Conservation (phyloP, 1,140 invertebrate genomes). For the Polypedilum pembai region DNA sequence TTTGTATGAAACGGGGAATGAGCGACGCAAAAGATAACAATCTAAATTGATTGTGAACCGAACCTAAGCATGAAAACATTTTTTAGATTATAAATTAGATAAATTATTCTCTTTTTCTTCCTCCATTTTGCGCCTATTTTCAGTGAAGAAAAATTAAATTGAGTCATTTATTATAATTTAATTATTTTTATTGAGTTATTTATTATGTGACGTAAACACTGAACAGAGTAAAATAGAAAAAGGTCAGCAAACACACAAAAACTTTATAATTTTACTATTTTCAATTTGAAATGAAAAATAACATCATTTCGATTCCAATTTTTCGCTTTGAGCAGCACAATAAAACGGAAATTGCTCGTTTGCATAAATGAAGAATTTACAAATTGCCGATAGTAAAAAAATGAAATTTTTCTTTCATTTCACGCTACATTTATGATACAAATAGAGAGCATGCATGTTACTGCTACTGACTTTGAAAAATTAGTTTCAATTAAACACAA, state of each 20-base stretch:
- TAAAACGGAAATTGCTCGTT: no score
- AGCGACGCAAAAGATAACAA: not conserved
- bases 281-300: not conserved
- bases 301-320: no score
- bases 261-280: not conserved
- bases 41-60: constrained; percentile 12
- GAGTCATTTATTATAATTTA: constrained; percentile 27
- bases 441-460: no score
- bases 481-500: no score
- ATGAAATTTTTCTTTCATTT: no score
- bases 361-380: no score
- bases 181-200: constrained; percentile 27
- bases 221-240: not conserved
- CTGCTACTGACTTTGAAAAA: no score
- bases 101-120: constrained; percentile 7
- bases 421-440: no score
- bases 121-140: not conserved
- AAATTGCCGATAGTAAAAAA: not conserved
- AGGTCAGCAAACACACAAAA: not conserved
- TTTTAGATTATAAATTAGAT: constrained; percentile 14
- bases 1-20: not conserved
- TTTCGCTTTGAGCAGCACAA: not conserved
- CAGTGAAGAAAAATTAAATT: constrained; percentile 23
- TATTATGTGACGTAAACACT: not conserved
- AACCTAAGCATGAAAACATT: constrained; percentile 17